These are phyloP conservation scores for Jordanella pulchra DNA, from an alignment of 2,797 vertebrate genomes.

Conservation along the genomic window DNA sequence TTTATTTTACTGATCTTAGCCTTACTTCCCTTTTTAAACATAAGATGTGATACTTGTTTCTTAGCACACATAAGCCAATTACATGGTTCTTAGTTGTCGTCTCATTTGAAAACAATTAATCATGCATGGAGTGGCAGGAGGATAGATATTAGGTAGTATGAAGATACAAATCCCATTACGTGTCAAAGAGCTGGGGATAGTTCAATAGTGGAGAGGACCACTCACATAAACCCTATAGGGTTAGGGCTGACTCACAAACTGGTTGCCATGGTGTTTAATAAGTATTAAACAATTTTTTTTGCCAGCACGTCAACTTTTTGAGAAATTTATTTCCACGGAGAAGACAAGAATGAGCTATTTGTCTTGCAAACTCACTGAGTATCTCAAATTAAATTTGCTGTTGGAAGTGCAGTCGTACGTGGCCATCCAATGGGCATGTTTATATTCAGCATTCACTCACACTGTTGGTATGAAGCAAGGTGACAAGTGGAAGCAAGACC, in stretches of 20 bases:
- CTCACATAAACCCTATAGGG: constrained; percentile 27
- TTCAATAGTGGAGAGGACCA: constrained; percentile 28
- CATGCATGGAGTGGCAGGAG: constrained; percentile 51
- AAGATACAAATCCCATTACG: constrained; percentile 51
- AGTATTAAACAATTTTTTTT: constrained; percentile 4
- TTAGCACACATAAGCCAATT: constrained; percentile 59
- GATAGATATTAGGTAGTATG: constrained; percentile 54
- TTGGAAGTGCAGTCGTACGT: constrained; percentile 36
- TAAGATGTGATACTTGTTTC: constrained; percentile 15
- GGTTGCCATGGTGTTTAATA: constrained; percentile 11
- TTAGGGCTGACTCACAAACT: constrained; percentile 26
- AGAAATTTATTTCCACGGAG: constrained; percentile 5
- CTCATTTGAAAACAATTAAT: constrained; percentile 69
- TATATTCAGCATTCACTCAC: constrained; percentile 23
- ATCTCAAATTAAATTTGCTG: constrained; percentile 16
- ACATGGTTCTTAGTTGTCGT: constrained; percentile 56
- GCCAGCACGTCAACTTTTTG: not conserved
- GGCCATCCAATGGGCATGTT: constrained; percentile 36
- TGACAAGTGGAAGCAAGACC: constrained; percentile 45
- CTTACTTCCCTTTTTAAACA: constrained; percentile 20
- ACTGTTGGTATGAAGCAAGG: constrained; percentile 50
- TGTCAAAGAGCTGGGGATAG: constrained; percentile 40
- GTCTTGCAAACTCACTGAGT: not conserved
- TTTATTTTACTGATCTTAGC: not conserved
- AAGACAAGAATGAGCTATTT: constrained; percentile 23